Percentiles rank a stretch among this genome's conserved stretches.
Evolutionary conservation across 1,140 invertebrate species (phyloP).

Genomic region (Berghia stephanieae): DNA sequence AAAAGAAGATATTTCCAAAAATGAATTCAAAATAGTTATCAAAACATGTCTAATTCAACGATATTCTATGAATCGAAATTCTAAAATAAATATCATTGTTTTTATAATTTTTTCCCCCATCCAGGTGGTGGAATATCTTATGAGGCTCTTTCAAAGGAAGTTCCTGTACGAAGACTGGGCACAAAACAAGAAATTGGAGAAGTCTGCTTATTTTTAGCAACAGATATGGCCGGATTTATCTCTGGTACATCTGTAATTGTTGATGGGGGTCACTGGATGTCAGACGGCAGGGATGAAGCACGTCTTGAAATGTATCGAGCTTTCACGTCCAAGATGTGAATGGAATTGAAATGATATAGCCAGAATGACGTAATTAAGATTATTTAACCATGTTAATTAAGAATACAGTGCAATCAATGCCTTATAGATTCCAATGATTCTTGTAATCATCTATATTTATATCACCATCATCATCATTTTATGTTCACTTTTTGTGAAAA

Average conservation of each 20-base stretch:
- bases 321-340: conserved; percentile 31
- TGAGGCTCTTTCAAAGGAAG: conserved; percentile 37
- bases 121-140: conserved; percentile 44
- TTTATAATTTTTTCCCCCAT: conserved; percentile 20
- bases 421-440: no score
- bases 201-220: conserved; percentile 55
- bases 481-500: no score
- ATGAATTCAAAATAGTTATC: background rate
- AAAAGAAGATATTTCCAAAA: background rate
- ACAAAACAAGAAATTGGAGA: conserved; percentile 57
- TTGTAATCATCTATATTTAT: no score
- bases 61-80: background rate
- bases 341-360: no score
- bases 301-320: conserved; percentile 7
- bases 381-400: no score
- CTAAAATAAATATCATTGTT: background rate
- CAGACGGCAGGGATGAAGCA: conserved; percentile 32
- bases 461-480: no score
- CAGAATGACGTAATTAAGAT: no score
- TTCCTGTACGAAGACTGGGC: conserved; percentile 58
- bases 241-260: conserved; percentile 59
- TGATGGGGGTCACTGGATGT: conserved; percentile 61
- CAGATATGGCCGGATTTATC: conserved; percentile 53
- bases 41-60: background rate
- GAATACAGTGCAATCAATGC: no score